Percentiles rank a stretch among this genome's conserved stretches.
Conservation (phyloP, 1,140 invertebrate species). For the Drosophila funebris region DNA sequence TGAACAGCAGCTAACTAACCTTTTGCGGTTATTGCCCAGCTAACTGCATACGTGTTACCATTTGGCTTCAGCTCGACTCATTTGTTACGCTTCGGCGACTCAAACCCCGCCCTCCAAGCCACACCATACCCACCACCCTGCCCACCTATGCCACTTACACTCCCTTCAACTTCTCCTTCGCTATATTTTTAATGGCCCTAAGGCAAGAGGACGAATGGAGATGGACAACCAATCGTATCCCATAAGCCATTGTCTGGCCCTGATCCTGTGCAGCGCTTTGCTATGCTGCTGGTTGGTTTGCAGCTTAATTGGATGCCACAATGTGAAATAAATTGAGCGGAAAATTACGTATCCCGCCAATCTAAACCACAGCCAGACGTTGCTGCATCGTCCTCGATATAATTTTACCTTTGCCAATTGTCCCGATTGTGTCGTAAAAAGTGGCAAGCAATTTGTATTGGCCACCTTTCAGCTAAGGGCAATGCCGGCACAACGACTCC, state of each 20-base stretch:
- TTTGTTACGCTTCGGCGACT: conserved; percentile 51
- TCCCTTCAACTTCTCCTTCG: not conserved
- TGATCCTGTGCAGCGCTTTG: conserved; percentile 25
- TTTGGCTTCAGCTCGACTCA: conserved; percentile 31
- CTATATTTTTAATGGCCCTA: conserved; percentile 21
- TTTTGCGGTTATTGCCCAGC: conserved; percentile 54
- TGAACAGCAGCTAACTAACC: conserved; percentile 35
- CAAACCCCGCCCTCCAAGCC: not conserved
- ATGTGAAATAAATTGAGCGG: conserved; percentile 84
- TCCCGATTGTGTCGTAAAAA: conserved; percentile 64
- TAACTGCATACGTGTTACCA: conserved; percentile 24
- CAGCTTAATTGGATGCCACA: conserved; percentile 83
- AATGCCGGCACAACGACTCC: not conserved
- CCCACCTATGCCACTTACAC: not conserved
- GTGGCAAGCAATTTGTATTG: conserved; percentile 29
- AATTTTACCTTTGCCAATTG: conserved; percentile 53
- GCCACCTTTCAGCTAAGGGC: not conserved
- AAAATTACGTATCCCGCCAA: conserved; percentile 83
- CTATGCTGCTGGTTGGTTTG: conserved; percentile 30
- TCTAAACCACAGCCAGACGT: conserved; percentile 66
- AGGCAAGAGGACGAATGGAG: not conserved
- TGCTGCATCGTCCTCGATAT: conserved; percentile 37
- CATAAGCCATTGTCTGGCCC: conserved; percentile 32
- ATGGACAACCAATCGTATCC: not conserved
- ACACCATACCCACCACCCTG: too few relatives aligned